Conservation (phyloP, 2,797 vertebrate species). For the Darevskia nairensis region DNA sequence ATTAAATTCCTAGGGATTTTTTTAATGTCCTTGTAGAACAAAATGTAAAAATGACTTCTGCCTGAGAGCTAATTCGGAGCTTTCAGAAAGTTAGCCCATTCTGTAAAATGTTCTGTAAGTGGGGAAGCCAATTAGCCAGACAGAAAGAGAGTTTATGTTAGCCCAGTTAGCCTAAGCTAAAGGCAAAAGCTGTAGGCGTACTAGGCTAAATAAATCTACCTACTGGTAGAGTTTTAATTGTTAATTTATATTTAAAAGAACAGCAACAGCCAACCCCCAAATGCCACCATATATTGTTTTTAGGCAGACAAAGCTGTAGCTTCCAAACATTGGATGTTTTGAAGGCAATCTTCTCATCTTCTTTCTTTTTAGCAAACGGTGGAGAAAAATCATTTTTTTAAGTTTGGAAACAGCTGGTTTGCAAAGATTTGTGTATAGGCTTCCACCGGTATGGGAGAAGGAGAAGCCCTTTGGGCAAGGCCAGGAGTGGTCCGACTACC, state of each 20-base stretch:
- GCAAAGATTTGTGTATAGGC: neutral
- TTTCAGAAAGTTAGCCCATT: constrained; percentile 42
- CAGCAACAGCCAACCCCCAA: neutral
- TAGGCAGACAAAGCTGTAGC: neutral
- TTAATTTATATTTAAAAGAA: neutral
- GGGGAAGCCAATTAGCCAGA: constrained; percentile 42
- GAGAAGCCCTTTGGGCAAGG: neutral
- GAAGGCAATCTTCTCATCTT: neutral
- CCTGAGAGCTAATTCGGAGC: constrained; percentile 56
- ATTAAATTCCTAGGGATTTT: constrained; percentile 63
- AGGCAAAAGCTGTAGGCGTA: neutral
- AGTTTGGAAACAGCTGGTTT: neutral
- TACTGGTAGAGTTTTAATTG: neutral
- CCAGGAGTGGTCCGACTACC: neutral
- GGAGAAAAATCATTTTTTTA: neutral
- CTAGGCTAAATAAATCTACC: neutral
- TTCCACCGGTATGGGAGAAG: neutral
- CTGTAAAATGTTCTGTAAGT: constrained; percentile 54
- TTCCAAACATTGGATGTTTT: neutral
- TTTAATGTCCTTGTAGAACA: constrained; percentile 63
- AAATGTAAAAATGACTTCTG: constrained; percentile 51
- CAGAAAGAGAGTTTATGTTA: constrained; percentile 16
- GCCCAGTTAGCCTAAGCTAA: neutral
- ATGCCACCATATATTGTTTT: neutral
- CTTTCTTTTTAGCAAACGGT: neutral